Conservation (phyloP, 2,888 invertebrate genomes). For the Tuta absoluta region DNA sequence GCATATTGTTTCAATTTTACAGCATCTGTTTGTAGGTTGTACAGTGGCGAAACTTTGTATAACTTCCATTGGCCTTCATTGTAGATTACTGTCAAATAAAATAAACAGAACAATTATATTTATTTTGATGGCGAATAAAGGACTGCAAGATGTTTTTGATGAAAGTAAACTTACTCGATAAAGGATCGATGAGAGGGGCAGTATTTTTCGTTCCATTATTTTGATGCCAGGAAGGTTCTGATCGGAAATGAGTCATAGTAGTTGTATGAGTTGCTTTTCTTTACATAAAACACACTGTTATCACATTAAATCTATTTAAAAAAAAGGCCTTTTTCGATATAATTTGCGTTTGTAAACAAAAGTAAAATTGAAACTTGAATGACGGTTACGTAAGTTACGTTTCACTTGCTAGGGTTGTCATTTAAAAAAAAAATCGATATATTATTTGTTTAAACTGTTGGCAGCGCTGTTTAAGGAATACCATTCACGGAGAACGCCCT, state of each 20-base stretch:
- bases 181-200: conserved; percentile 42
- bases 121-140: not conserved
- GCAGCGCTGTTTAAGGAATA: not conserved
- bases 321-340: not conserved
- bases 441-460: not conserved
- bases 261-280: not conserved
- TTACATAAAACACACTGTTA: not conserved
- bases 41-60: conserved; percentile 65
- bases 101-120: not conserved
- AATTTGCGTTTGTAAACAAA: conserved; percentile 6
- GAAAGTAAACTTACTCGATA: conserved; percentile 40
- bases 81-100: conserved; percentile 57
- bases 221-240: conserved; percentile 30
- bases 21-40: conserved; percentile 57
- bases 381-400: conserved; percentile 1
- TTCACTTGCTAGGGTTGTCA: not conserved
- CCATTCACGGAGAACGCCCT: not conserved
- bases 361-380: not conserved
- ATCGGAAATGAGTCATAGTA: conserved; percentile 18
- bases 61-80: conserved; percentile 68
- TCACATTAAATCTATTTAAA: not conserved
- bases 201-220: conserved; percentile 22
- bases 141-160: not conserved
- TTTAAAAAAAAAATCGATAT: not conserved
- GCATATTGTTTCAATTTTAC: conserved; percentile 71